A percentile compares a stretch with the other conserved stretches of the same genome.
These are phyloP conservation scores for Hypocryptadius cinnamomeus DNA, from an alignment of 2,113 vertebrate species.

Conservation along the genomic window DNA sequence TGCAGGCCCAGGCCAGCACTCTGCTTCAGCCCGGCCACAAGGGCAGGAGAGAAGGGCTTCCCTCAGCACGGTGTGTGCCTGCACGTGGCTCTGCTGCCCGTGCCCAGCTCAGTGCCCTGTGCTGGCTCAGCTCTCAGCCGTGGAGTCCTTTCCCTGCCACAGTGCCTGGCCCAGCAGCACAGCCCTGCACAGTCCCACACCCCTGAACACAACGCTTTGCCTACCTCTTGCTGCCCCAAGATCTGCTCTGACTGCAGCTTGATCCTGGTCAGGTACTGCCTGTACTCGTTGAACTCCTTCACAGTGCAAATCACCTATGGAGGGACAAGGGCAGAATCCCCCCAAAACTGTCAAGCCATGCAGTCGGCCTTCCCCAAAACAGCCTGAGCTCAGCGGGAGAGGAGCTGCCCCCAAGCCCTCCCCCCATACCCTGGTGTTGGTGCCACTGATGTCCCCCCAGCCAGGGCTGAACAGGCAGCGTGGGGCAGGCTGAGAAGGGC, in stretches of 20 bases:
- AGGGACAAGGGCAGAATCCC: background rate
- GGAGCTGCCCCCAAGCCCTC: background rate
- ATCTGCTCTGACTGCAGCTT: background rate
- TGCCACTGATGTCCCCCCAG: background rate
- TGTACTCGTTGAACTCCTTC: background rate
- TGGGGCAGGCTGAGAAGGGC: background rate
- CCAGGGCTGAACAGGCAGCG: background rate
- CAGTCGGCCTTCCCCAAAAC: background rate
- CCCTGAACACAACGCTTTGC: background rate
- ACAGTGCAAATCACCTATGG: background rate
- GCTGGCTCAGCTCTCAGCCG: background rate
- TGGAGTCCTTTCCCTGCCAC: background rate
- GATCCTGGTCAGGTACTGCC: background rate
- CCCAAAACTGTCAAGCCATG: background rate
- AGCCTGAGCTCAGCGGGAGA: background rate
- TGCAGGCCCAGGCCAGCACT: fast-evolving
- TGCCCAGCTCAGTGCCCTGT: background rate
- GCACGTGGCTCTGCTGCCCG: background rate
- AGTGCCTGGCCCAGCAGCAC: background rate
- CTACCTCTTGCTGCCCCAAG: background rate
- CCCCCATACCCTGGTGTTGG: too few species aligned
- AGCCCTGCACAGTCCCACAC: background rate
- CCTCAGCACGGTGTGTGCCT: background rate
- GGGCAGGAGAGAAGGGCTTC: background rate
- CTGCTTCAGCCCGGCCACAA: background rate